Conservation (phyloP, 2,888 invertebrate genomes). For the Dyspetes luteomarginatus region DNA sequence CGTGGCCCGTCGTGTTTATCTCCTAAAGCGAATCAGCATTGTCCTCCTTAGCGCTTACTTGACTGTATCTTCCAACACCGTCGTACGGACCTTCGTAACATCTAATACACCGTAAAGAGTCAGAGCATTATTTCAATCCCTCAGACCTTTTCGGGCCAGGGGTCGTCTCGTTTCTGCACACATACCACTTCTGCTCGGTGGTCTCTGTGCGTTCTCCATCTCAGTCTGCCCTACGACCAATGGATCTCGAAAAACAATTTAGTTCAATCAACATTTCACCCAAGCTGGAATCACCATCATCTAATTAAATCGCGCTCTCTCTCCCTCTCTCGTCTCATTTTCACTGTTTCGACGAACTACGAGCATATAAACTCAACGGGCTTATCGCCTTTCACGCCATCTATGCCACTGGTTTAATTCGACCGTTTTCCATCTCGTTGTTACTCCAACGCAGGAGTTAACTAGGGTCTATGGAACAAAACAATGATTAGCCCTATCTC, state of each 20-base stretch:
- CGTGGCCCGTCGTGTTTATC: conserved; percentile 73
- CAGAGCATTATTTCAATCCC: conserved; percentile 52
- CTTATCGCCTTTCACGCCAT: conserved; percentile 79
- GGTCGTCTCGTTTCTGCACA: conserved; percentile 40
- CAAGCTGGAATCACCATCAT: conserved; percentile 80
- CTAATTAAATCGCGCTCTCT: conserved; percentile 82
- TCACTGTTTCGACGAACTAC: conserved; percentile 68
- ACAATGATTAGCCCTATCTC: not conserved
- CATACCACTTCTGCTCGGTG: too few species aligned
- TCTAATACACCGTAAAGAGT: conserved; percentile 37
- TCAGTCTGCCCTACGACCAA: conserved; percentile 39
- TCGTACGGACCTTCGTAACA: conserved; percentile 36
- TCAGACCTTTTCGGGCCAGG: conserved; percentile 38
- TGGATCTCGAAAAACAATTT: conserved; percentile 81
- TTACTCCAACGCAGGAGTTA: not conserved
- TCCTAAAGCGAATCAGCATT: conserved; percentile 80
- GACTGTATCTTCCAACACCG: conserved; percentile 34
- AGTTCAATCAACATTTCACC: conserved; percentile 83
- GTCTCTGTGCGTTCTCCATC: too few species aligned
- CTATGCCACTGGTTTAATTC: conserved; percentile 78
- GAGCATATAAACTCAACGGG: conserved; percentile 80
- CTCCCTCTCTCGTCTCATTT: conserved; percentile 54
- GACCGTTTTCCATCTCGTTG: conserved; percentile 70
- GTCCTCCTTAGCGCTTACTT: conserved; percentile 72
- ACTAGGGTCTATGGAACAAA: not conserved